Evolutionary conservation across 2,113 vertebrate genomes (phyloP).

Genomic region (Ophthalmolycus amberensis): DNA sequence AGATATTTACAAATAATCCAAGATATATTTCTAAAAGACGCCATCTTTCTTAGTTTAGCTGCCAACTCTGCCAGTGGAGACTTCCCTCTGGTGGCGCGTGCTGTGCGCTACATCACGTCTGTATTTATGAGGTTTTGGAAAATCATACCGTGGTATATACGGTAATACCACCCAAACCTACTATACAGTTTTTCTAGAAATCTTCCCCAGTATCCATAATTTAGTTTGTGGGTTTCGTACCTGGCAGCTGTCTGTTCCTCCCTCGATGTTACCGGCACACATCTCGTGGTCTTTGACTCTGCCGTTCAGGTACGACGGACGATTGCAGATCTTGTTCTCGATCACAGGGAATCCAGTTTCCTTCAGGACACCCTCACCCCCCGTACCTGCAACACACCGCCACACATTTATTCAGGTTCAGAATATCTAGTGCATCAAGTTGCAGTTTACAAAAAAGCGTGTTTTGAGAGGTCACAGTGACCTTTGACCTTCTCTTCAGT

Average conservation of each 20-base stretch:
- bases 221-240: constrained; percentile 69
- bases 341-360: constrained; percentile 95
- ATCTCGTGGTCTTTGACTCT: constrained; percentile 87
- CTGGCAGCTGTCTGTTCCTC: constrained; percentile 93
- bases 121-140: not conserved
- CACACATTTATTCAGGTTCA: not conserved
- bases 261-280: constrained; percentile 91
- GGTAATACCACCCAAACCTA: not conserved
- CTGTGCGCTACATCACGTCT: not conserved
- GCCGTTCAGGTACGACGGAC: constrained; percentile 84
- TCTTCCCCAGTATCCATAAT: not conserved
- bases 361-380: constrained; percentile 85
- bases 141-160: not conserved
- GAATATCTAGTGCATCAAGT: not conserved
- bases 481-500: not conserved
- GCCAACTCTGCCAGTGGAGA: not conserved
- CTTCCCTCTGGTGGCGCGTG: not conserved
- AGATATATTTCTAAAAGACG: not conserved
- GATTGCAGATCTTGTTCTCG: constrained; percentile 94
- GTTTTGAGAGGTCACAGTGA: not conserved
- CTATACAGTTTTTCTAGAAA: not conserved
- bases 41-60: not conserved
- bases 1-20: not conserved
- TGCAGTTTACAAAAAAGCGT: not conserved
- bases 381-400: constrained; percentile 81